Percentiles rank a stretch among this genome's conserved stretches.
These are phyloP conservation scores for Pheosia tremula DNA, from an alignment of 2,888 invertebrate species.

Conservation along the genomic window DNA sequence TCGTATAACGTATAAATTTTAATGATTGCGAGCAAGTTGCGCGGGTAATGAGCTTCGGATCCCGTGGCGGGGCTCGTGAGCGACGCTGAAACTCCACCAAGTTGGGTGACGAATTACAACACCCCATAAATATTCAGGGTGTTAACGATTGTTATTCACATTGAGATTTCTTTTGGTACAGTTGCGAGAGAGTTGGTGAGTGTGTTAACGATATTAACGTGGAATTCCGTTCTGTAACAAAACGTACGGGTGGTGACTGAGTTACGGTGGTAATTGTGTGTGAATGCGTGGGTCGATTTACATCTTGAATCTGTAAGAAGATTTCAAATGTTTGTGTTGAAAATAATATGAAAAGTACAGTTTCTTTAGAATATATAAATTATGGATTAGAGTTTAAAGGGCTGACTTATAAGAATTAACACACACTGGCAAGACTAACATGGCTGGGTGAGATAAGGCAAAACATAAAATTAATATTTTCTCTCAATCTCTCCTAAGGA, in stretches of 20 bases:
- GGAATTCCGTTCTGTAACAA: neutral
- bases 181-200: neutral
- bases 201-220: neutral
- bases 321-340: too few relatives aligned
- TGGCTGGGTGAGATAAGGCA: too few relatives aligned
- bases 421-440: too few relatives aligned
- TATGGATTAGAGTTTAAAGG: too few relatives aligned
- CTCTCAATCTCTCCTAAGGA: too few relatives aligned
- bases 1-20: slow-evolving; percentile 70
- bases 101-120: slow-evolving; percentile 54
- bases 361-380: too few relatives aligned
- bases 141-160: slow-evolving; percentile 39
- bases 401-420: too few relatives aligned
- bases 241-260: neutral
- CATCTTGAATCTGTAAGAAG: too few relatives aligned
- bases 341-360: too few relatives aligned
- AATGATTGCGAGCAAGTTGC: slow-evolving; percentile 70
- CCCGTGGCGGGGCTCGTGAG: slow-evolving; percentile 23
- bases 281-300: too few relatives aligned
- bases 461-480: too few relatives aligned
- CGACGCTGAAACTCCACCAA: slow-evolving; percentile 52
- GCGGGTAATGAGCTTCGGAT: slow-evolving; percentile 61
- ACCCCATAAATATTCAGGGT: slow-evolving; percentile 42
- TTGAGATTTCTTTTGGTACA: slow-evolving; percentile 34
- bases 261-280: too few relatives aligned